Conservation (phyloP, 2,113 vertebrate genomes). For the Lagopus muta region DNA sequence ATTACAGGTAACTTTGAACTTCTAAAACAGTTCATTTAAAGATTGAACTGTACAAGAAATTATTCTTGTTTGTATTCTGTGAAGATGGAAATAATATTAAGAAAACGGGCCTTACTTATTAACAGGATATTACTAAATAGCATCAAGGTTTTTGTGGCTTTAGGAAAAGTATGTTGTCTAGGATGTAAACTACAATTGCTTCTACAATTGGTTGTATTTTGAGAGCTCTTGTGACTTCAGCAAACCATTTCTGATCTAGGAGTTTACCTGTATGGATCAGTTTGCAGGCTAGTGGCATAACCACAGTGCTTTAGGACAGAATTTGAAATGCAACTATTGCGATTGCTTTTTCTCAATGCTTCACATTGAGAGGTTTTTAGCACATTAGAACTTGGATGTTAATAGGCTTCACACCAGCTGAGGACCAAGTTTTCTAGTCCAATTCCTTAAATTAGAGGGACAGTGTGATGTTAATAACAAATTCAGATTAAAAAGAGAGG, state of each 20-base stretch:
- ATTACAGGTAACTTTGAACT: not conserved
- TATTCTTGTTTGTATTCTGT: not conserved
- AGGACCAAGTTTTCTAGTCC: not conserved
- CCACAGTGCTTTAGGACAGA: not conserved
- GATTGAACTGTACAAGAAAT: not conserved
- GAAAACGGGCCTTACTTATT: not conserved
- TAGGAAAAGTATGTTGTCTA: not conserved
- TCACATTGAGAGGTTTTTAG: not conserved
- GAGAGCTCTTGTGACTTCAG: not conserved
- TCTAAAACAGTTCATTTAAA: not conserved
- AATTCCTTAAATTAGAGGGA: not conserved
- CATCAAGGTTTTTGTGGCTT: not conserved
- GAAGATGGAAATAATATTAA: not conserved
- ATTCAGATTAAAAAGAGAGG: not conserved
- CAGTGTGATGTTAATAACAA: not conserved
- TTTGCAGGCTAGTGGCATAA: not conserved
- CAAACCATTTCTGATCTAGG: not conserved
- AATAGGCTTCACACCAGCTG: not conserved
- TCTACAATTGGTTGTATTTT: not conserved
- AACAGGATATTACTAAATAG: not conserved
- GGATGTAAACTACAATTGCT: not conserved
- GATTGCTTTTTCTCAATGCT: no score
- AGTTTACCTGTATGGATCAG: not conserved
- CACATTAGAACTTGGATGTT: not conserved
- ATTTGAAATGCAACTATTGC: not conserved